phyloP scores from a whole-genome alignment of 2,888 invertebrate species.

The Seira musarum region DNA sequence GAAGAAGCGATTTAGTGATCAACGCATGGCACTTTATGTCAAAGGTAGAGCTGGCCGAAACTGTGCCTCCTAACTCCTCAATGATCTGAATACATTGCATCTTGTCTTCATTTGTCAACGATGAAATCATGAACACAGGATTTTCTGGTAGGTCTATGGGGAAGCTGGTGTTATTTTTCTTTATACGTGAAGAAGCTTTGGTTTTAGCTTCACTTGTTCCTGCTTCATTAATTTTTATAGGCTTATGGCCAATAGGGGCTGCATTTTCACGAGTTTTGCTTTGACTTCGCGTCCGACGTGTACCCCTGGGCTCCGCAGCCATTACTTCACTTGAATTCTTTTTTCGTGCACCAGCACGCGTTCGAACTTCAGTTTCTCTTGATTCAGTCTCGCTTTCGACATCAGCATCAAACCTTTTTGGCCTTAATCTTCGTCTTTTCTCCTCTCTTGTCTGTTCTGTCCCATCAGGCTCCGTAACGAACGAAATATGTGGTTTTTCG shows the following conservation, averaged over 20 bases:
- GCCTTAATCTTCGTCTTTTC: background rate
- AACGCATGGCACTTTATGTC: constrained; percentile 83
- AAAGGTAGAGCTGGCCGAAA: constrained; percentile 78
- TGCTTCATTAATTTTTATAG: background rate
- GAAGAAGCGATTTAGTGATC: constrained; percentile 79
- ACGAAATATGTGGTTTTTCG: constrained; percentile 40
- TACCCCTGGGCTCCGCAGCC: background rate
- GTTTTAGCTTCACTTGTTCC: constrained; percentile 15
- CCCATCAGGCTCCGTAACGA: constrained; percentile 15
- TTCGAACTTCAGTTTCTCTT: background rate
- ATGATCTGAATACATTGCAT: constrained; percentile 73
- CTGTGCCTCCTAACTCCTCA: constrained; percentile 78
- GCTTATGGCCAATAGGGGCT: constrained; percentile 36
- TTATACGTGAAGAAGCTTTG: constrained; percentile 28
- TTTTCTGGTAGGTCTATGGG: constrained; percentile 17
- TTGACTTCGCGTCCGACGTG: constrained; percentile 30
- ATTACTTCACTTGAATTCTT: background rate
- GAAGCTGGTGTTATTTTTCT: background rate
- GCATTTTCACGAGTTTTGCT: constrained; percentile 40
- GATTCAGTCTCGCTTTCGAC: background rate
- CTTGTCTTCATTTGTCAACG: constrained; percentile 24
- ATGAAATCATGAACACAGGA: constrained; percentile 45
- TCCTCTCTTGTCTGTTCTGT: constrained; percentile 3
- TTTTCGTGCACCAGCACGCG: constrained; percentile 23
- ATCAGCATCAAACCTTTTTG: background rate